phyloP scores from a whole-genome alignment of 2,113 vertebrate genomes.

The Quiscalus mexicanus region DNA sequence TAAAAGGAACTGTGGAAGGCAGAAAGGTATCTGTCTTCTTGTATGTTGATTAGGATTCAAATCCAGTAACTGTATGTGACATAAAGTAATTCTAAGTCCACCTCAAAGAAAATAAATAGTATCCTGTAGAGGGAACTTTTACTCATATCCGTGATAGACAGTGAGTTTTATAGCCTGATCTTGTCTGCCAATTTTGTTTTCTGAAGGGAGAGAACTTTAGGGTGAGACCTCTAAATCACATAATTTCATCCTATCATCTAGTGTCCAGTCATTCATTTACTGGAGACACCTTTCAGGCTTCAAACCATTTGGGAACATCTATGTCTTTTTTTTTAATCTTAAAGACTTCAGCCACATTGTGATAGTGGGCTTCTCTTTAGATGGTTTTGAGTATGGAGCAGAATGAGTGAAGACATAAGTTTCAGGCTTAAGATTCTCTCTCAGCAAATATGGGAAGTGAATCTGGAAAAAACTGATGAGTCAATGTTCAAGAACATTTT shows the following conservation, averaged over 20 bases:
- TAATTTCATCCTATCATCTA: background rate
- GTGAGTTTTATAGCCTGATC: background rate
- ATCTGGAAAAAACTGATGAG: background rate
- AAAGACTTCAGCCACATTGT: background rate
- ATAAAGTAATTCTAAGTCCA: background rate
- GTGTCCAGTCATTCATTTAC: background rate
- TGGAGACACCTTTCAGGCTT: background rate
- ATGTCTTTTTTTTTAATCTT: background rate
- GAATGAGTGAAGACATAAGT: background rate
- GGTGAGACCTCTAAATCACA: background rate
- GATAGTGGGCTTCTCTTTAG: background rate
- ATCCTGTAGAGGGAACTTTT: background rate
- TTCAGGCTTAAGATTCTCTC: background rate
- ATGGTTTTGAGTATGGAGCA: background rate
- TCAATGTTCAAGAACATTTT: background rate
- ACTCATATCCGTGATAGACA: background rate
- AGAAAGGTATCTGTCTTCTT: background rate
- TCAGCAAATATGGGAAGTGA: background rate
- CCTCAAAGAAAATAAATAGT: background rate
- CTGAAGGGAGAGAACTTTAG: background rate
- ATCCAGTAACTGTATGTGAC: background rate
- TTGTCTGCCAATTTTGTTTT: background rate
- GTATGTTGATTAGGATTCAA: background rate
- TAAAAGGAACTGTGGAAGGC: background rate
- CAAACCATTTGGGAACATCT: background rate